Conservation (phyloP, 2,888 invertebrate species). For the Phengaris alcon region DNA sequence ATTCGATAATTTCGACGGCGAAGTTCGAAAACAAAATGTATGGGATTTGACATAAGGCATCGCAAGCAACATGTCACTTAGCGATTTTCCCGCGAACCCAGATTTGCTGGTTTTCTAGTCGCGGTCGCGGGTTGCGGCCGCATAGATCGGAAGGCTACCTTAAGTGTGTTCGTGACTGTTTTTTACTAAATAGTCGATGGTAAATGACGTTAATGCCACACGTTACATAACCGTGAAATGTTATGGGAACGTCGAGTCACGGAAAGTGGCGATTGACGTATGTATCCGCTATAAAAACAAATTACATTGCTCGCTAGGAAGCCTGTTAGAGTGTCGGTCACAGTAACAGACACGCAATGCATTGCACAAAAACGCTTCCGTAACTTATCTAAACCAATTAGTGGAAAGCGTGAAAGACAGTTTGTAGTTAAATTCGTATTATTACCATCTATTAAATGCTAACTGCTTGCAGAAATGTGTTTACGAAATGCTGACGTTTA, state of each 20-base stretch:
- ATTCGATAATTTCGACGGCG: too few species aligned
- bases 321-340: constrained; percentile 2
- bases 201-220: background rate
- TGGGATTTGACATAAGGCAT: too few species aligned
- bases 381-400: constrained; percentile 48
- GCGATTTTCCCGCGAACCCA: too few species aligned
- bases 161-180: background rate
- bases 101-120: too few species aligned
- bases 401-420: constrained; percentile 42
- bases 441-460: background rate
- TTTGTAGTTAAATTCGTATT: constrained; percentile 14
- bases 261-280: background rate
- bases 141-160: too few species aligned
- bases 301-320: constrained; percentile 21
- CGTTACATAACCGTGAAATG: constrained; percentile 6
- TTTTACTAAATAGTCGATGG: background rate
- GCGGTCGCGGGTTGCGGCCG: too few species aligned
- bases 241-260: constrained; percentile 4
- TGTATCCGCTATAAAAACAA: constrained; percentile 22
- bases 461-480: background rate
- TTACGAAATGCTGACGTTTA: too few species aligned
- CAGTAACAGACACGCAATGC: constrained; percentile 19
- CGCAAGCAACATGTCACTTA: too few species aligned
- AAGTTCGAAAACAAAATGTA: too few species aligned
- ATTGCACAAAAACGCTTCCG: constrained; percentile 44